Evolutionary conservation across 1,140 invertebrate genomes (phyloP).

Genomic region (Zaprionus vittiger): DNA sequence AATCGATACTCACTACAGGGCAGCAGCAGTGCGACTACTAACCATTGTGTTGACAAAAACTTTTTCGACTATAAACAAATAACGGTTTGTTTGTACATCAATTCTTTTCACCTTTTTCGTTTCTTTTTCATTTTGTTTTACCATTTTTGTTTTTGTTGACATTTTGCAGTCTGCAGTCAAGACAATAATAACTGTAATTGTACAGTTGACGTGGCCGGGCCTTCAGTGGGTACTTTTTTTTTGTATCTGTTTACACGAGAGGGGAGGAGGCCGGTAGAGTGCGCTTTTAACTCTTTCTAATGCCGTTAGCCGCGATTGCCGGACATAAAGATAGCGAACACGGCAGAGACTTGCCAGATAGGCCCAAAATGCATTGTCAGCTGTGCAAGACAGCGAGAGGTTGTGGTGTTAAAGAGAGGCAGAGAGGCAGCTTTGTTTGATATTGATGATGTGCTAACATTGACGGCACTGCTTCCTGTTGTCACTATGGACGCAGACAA

Average conservation of each 20-base stretch:
- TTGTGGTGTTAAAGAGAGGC: not conserved
- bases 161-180: constrained; percentile 17
- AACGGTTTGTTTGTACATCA: constrained; percentile 20
- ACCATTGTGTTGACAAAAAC: not conserved
- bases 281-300: not conserved
- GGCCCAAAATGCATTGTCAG: constrained; percentile 22
- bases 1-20: not conserved
- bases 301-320: not conserved
- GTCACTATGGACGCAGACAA: constrained; percentile 8
- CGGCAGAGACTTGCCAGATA: constrained; percentile 10
- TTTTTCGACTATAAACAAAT: constrained; percentile 7
- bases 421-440: constrained; percentile 31
- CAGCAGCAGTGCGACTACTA: not conserved
- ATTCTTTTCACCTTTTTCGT: not conserved
- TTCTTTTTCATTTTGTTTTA: constrained; percentile 10
- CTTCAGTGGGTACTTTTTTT: not conserved
- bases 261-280: not conserved
- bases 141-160: constrained; percentile 20
- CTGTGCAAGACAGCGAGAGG: not conserved
- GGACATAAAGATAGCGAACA: constrained; percentile 6
- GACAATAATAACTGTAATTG: constrained; percentile 18
- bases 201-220: constrained; percentile 32
- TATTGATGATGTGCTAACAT: constrained; percentile 43
- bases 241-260: not conserved
- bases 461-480: constrained; percentile 40